Base-by-base conservation (phyloP, 2,797 vertebrate genomes). In the Anomalospiza imberbis region DNA sequence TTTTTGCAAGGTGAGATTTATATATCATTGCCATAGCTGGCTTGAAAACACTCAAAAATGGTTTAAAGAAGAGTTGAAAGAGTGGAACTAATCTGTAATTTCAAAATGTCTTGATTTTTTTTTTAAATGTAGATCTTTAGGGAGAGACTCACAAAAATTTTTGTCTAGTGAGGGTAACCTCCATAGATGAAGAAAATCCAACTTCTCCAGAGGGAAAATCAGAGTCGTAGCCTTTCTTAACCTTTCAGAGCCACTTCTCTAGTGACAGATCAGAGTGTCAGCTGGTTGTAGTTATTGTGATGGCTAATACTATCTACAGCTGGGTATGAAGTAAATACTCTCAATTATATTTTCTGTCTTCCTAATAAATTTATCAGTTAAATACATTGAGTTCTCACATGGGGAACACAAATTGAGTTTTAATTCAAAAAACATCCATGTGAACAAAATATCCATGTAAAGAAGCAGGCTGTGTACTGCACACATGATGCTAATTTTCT, bases 1-100 rank as follows among this genome's bases (percentile, higher is more conserved):
- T 97, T 72, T 99, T 99, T 96, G 98, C 99, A 97, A 98, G 98
- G 99, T 99, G 98, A 98, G 98, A 91, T 53, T 72, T 73, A 63
- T 48, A 44, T 92, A 55, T 85, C 31, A 17, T 80, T 58, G 29
- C 15, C 42, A 25, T 50, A 40, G 21, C 8, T 3, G 26, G 6
- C 66, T 76, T 90, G 38, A 53, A 77, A 91, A 38, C 40, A 70
- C 26, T 70, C 53, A 62, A 26, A 68, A 81, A 29, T 42, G 0
- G 42, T 84, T 74, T 61, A 40, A 71, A 66, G 34, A 63, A 62
- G 45, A 61, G 10, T n/a, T 82, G 28, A 74, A 91, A 81, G 5
- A 55, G 60, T 51, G 20, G 28, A 86, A 60, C 10, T 22, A 53
- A 44, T 28, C 34, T 47, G 18, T 60, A 14, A n/a, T 74, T 73